phyloP scores from a whole-genome alignment of 2,888 invertebrate species.

The Colletes collaris region DNA sequence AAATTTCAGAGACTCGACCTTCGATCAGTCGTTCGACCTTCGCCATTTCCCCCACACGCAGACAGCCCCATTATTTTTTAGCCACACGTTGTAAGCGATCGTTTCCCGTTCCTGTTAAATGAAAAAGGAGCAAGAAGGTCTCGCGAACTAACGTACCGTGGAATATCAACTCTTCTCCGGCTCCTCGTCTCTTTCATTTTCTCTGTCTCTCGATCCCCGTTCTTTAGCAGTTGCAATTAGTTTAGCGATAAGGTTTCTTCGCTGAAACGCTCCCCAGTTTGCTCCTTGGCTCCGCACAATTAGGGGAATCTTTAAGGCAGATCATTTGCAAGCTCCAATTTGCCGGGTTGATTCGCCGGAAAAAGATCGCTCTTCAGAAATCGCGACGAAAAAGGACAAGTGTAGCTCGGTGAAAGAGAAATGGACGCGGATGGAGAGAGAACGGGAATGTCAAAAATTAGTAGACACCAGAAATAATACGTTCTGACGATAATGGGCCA shows the following conservation, averaged over 20 bases:
- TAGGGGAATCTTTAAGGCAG: constrained; percentile 77
- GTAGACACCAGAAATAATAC: constrained; percentile 37
- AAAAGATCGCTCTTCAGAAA: constrained; percentile 59
- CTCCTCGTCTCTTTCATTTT: not conserved
- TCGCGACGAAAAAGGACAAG: constrained; percentile 30
- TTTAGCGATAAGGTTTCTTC: constrained; percentile 30
- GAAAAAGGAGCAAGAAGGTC: not conserved
- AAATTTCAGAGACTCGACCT: too few relatives aligned
- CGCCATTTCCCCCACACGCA: too few relatives aligned
- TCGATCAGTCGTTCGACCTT: too few relatives aligned
- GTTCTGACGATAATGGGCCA: constrained; percentile 31
- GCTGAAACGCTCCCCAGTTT: constrained; percentile 30
- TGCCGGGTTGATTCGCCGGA: constrained; percentile 74
- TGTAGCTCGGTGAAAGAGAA: not conserved
- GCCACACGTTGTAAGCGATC: not conserved
- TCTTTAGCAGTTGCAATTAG: constrained; percentile 56
- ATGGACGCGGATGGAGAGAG: constrained; percentile 9
- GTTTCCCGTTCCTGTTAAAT: not conserved
- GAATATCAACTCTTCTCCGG: constrained; percentile 1
- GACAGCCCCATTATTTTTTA: too few relatives aligned
- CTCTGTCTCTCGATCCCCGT: constrained; percentile 8
- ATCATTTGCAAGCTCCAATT: constrained; percentile 80
- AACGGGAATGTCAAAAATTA: constrained; percentile 27
- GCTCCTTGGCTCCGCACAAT: constrained; percentile 66
- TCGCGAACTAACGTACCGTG: not conserved